phyloP scores from a whole-genome alignment of 2,888 invertebrate species.

The Amphipoea oculea region DNA sequence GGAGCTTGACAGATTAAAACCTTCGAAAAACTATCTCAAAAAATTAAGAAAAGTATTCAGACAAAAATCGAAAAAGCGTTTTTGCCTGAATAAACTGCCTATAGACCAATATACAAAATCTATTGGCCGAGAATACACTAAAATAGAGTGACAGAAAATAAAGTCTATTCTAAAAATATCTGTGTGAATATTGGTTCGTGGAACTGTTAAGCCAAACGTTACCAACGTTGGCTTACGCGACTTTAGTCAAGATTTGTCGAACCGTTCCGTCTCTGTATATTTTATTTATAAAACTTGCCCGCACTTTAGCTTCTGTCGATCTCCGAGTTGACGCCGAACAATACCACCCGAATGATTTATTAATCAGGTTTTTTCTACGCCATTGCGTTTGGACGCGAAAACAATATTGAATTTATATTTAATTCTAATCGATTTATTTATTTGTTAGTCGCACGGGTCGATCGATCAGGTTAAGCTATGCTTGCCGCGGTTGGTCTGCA shows the following conservation, averaged over 20 bases:
- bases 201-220: constrained; percentile 41
- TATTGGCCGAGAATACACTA: not conserved
- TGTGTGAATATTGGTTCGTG: constrained; percentile 17
- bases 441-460: not conserved
- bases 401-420: constrained; percentile 15
- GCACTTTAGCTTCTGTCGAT: constrained; percentile 34
- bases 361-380: constrained; percentile 45
- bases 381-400: constrained; percentile 8
- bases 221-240: constrained; percentile 30
- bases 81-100: not conserved
- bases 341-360: constrained; percentile 52
- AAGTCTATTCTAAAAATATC: constrained; percentile 41
- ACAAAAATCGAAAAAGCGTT: not conserved
- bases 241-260: constrained; percentile 48
- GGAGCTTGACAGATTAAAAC: not conserved
- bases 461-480: not conserved
- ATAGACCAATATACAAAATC: constrained; percentile 1
- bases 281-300: constrained; percentile 59
- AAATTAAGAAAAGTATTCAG: not conserved
- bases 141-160: not conserved
- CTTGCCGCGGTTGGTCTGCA: not conserved
- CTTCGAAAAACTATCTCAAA: not conserved
- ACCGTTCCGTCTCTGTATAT: constrained; percentile 44
- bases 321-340: constrained; percentile 28
- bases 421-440: constrained; percentile 41